Evolutionary conservation across 1,140 invertebrate genomes (phyloP), one percentile per base, ranked within the genome.

Genomic region (Chrysopa pallens): DNA sequence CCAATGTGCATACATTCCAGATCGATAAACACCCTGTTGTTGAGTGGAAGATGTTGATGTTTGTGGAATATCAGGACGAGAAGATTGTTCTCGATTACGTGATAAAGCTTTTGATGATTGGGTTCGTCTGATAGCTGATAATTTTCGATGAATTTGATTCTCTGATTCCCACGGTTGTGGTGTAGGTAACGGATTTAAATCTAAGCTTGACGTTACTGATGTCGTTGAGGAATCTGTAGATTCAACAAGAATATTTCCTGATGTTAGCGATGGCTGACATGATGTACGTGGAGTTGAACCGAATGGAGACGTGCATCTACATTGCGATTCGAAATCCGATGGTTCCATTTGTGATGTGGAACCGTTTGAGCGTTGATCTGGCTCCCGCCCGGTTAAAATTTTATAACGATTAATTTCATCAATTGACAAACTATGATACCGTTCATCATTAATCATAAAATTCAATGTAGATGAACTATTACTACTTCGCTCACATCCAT

Each of bases 1-100:
- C 85, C 85, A 89, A 64, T 89, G 84, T 46, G 84, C 84, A 59
- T 89, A 89, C 57, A 89, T 67, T 50, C 81, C 82, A 17, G 84
- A 86, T 29, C 78, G 76, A 61, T 78, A 87, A 51, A 77, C 56
- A 47, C 70, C 58, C 66, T 52, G 44, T 61, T 62, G 42, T 57
- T 23, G 17, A 3, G 17, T 23, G 17, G 17, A 23, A 23, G 17
- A 23, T 5, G 17, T 23, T 33, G 31, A 11, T 4, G 3, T 9
- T 62, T 52, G 45, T 61, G 63, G 42, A 66, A 38, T 38, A 39
- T 42, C 29, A 29, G 39, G 29, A 39, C 44, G 29, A 40, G 39
- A 28, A 11, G 40, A 38, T 1, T 23, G 28, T 9, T 40, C 8
- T n/a, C 12, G 8, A 35, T 39, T 17, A 23, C 42, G 35, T 33